Percentiles rank a stretch among this genome's conserved stretches.
Conservation (phyloP, 2,888 invertebrate genomes). For the Chymomyza amoena region DNA sequence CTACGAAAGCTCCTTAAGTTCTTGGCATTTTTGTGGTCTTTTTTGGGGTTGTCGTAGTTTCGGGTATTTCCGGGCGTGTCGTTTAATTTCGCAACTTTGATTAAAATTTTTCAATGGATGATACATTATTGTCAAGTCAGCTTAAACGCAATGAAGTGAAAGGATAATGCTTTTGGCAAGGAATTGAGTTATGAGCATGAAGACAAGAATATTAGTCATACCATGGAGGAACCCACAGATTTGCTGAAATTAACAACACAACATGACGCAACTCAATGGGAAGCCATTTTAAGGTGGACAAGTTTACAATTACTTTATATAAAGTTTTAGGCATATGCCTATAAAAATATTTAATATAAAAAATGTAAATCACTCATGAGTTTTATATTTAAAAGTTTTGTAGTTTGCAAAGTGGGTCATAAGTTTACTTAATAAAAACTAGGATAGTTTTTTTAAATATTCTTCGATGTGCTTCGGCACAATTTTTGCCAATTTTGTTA, state of each 20-base stretch:
- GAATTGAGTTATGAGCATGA: neutral
- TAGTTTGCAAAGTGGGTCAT: too few relatives aligned
- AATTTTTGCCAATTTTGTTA: too few relatives aligned
- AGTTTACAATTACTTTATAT: too few relatives aligned
- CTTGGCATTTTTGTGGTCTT: conserved; percentile 22
- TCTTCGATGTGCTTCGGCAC: too few relatives aligned
- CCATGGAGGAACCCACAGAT: neutral
- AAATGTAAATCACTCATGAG: too few relatives aligned
- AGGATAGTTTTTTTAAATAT: too few relatives aligned
- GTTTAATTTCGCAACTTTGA: conserved; percentile 23
- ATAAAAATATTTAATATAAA: too few relatives aligned
- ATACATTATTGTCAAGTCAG: neutral
- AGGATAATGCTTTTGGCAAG: neutral
- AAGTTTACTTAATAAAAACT: too few relatives aligned
- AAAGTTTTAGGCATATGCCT: too few relatives aligned
- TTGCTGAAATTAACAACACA: neutral
- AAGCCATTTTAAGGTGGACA: too few relatives aligned
- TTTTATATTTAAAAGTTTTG: too few relatives aligned
- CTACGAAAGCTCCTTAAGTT: conserved; percentile 35
- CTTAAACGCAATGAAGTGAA: neutral
- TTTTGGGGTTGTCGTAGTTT: neutral
- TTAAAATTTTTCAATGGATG: conserved; percentile 14
- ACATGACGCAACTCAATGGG: neutral
- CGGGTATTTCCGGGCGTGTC: conserved; percentile 34
- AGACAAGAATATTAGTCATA: neutral